Evolutionary conservation across 2,113 vertebrate genomes (phyloP).

Genomic region (Etia nguti): DNA sequence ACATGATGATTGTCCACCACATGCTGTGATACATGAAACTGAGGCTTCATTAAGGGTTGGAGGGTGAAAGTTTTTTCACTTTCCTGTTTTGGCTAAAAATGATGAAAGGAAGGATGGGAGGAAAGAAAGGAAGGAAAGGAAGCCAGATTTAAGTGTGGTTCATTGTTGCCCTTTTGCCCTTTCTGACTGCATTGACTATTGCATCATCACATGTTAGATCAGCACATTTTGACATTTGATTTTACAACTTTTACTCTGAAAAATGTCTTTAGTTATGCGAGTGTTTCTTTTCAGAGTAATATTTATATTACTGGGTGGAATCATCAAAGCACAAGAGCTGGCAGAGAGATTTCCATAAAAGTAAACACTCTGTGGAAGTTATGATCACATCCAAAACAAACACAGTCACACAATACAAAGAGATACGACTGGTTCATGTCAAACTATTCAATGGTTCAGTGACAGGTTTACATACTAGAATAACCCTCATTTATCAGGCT

Average conservation of each 20-base stretch:
- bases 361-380: not conserved
- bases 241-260: not conserved
- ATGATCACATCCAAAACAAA: not conserved
- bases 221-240: not conserved
- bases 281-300: not conserved
- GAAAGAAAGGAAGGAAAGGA: not conserved
- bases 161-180: not conserved
- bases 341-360: not conserved
- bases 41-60: not conserved
- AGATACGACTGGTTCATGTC: not conserved
- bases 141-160: not conserved
- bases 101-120: not conserved
- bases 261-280: not conserved
- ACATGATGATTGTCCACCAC: not conserved
- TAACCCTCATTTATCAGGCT: not conserved
- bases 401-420: not conserved
- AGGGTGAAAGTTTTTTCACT: too few species aligned
- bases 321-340: not conserved
- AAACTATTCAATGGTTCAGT: accelerated
- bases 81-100: not conserved
- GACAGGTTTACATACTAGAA: not conserved
- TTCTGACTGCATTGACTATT: not conserved
- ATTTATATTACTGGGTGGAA: not conserved
- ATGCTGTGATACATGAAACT: not conserved
- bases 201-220: not conserved